Conservation (phyloP, 2,888 invertebrate genomes). For the Eudemis profundana region DNA sequence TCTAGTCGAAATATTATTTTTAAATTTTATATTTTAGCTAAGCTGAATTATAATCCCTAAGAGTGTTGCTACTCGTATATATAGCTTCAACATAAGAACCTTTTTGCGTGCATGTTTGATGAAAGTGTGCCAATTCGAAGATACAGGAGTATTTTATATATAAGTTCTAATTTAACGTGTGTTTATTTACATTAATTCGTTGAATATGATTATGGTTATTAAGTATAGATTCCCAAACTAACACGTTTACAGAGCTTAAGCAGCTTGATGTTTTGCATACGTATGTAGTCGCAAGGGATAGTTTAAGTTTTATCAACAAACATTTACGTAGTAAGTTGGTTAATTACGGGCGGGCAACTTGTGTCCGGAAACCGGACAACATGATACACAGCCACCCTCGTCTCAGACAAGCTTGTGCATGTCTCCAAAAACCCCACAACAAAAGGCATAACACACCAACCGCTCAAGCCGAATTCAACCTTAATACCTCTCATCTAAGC, state of each 20-base stretch:
- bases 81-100: no score
- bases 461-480: conserved; percentile 45
- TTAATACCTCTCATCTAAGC: conserved; percentile 19
- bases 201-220: no score
- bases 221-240: background rate
- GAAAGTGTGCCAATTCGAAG: no score
- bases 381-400: conserved; percentile 79
- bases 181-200: no score
- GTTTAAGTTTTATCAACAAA: conserved; percentile 50
- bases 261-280: conserved; percentile 18
- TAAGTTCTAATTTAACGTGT: no score
- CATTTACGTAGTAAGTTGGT: conserved; percentile 70
- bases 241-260: background rate
- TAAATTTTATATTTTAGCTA: no score
- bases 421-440: conserved; percentile 50
- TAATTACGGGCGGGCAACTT: conserved; percentile 75
- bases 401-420: conserved; percentile 73
- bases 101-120: no score
- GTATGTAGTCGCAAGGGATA: conserved; percentile 32
- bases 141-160: no score
- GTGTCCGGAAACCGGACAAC: conserved; percentile 83
- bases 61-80: no score
- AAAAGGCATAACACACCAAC: conserved; percentile 47
- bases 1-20: no score
- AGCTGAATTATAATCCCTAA: no score